Percentiles rank a stretch among this genome's conserved stretches.
These are phyloP conservation scores for Meandrusa payeni DNA, from an alignment of 2,888 invertebrate species.

Conservation along the genomic window DNA sequence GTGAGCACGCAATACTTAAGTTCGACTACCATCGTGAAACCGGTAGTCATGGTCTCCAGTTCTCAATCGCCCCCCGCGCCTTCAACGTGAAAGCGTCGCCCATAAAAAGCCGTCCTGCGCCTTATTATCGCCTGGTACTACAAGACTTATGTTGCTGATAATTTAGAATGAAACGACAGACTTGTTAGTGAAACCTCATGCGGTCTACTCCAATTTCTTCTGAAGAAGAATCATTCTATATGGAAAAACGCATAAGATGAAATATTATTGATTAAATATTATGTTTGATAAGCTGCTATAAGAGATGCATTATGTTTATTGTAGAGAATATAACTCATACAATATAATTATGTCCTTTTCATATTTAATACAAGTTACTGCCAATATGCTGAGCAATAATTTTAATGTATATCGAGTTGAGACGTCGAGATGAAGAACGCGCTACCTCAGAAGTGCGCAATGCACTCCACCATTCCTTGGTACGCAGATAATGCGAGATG, in stretches of 20 bases:
- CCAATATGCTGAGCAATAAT: conserved; percentile 41
- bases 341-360: conserved; percentile 20
- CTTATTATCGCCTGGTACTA: conserved; percentile 35
- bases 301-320: conserved; percentile 17
- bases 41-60: conserved; percentile 83
- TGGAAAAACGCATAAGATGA: no score
- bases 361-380: conserved; percentile 33
- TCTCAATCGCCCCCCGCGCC: conserved; percentile 40
- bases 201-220: no score
- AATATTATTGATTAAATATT: no score
- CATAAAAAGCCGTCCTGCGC: conserved; percentile 26
- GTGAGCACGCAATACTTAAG: conserved; percentile 85
- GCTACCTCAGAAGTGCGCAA: conserved; percentile 20
- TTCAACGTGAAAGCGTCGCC: conserved; percentile 34
- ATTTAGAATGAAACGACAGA: no score
- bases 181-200: no score
- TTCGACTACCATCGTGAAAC: conserved; percentile 83
- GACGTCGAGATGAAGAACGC: conserved; percentile 5
- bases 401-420: conserved; percentile 15
- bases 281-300: background rate
- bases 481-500: conserved; percentile 7
- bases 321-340: conserved; percentile 11
- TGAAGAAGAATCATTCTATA: no score
- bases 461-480: conserved; percentile 19
- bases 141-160: conserved; percentile 6